These are phyloP conservation scores for Chaitophorus viminalis DNA, from an alignment of 2,888 invertebrate species.

Conservation along the genomic window DNA sequence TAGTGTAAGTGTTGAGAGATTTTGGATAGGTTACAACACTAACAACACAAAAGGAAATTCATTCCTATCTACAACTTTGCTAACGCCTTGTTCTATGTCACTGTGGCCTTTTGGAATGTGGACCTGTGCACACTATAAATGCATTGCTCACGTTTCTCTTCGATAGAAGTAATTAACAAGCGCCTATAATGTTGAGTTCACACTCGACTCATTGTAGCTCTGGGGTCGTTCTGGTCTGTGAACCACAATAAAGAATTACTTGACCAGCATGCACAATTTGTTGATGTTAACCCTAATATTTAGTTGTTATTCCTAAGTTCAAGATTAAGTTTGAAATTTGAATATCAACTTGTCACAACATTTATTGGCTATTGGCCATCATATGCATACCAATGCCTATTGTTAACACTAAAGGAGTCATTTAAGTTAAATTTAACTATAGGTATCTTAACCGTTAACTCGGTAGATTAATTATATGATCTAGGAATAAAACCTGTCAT, in stretches of 20 bases:
- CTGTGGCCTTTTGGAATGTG: background rate
- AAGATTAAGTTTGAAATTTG: conserved; percentile 23
- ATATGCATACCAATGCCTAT: conserved; percentile 36
- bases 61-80: background rate
- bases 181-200: background rate
- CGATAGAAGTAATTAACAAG: background rate
- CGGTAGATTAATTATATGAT: background rate
- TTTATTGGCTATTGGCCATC: conserved; percentile 43
- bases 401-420: conserved; percentile 4
- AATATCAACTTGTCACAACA: background rate
- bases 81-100: background rate
- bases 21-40: conserved; percentile 9
- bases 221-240: background rate
- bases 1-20: background rate
- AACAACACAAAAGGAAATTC: background rate
- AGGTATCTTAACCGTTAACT: conserved; percentile 6
- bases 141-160: background rate
- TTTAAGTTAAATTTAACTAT: conserved; percentile 52
- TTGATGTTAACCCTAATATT: background rate
- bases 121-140: background rate
- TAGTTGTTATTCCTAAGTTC: background rate
- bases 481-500: background rate
- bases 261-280: background rate
- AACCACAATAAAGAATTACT: background rate
- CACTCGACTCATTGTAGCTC: background rate